Base-by-base conservation (phyloP, 2,113 vertebrate genomes). In the Sinocyclocheilus grahami region DNA sequence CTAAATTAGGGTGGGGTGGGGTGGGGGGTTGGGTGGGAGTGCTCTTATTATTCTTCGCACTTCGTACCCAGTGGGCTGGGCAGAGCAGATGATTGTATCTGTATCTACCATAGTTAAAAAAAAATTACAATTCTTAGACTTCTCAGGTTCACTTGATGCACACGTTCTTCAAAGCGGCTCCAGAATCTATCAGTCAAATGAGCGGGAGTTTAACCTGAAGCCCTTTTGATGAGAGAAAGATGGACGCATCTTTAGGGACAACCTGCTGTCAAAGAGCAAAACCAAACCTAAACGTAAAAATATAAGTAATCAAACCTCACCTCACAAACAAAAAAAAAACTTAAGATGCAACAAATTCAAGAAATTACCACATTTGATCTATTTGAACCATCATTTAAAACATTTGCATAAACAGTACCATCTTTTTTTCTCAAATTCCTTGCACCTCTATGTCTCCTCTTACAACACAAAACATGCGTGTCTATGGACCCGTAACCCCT, bases 51-150 rank as follows among this genome's bases (percentile, higher is more conserved):
- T 27, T 92, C 89, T 91, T 89, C 78, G 80, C 86, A 90, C 91
- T 89, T 92, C 86, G 91, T 94, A 93, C 92, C 93, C 93, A 92
- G 91, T 93, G 92, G 93, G 94, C 90, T 92, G 91, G 93, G 93
- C 93, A 93, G 92, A 92, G 92, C 89, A 90, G 89, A 92, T 93
- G 93, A 96, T 96, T 95, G 92, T 94, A 95, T 95, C 93, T 93
- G 89, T 93, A 93, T 94, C 93, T 94, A 95, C 94, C 93, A 92
- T 91, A 93, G 93, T 95, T 95, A 95, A 94, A 94, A 92, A 95
- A 96, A 33, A 33, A 33, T 95, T 95, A 95, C 10, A 84, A 88
- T 92, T 87, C 83, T 79, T 2, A 90, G 81, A 92, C 91, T 89
- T 92, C 93, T 92, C 89, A 93, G 85, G 89, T 90, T 86, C 85